Conservation (phyloP, 2,113 vertebrate species). For the Mesembrinibis cayennensis region DNA sequence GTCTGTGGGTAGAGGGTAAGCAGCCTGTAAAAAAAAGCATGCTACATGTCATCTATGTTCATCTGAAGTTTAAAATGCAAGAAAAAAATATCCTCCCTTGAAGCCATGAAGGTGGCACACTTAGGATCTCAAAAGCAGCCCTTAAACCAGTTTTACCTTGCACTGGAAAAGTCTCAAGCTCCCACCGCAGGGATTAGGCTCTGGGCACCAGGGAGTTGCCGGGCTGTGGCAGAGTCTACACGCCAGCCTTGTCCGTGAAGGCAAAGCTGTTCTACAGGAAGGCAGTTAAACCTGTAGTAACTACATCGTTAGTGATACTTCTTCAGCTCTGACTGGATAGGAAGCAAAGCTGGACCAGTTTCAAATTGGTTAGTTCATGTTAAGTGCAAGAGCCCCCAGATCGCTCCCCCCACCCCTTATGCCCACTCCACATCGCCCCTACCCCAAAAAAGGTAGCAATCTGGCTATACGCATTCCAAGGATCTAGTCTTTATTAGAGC, state of each 20-base stretch:
- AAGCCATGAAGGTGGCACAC: not conserved
- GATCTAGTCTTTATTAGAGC: conserved; percentile 63
- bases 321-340: not conserved
- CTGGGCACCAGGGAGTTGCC: not conserved
- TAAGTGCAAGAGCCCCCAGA: not conserved
- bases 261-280: not conserved
- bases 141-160: not conserved
- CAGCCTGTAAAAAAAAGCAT: not conserved
- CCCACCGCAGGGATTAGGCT: not conserved
- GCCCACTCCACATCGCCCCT: not conserved
- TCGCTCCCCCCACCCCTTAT: not conserved
- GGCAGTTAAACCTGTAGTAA: not conserved
- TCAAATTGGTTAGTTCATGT: not conserved
- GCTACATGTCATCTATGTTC: not conserved
- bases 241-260: fast-evolving
- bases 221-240: not conserved
- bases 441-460: conserved; percentile 48
- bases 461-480: conserved; percentile 60
- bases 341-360: not conserved
- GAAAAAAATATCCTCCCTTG: not conserved
- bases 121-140: not conserved
- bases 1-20: not conserved
- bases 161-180: not conserved
- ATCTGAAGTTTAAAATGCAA: not conserved
- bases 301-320: not conserved